Evolutionary conservation across 1,140 invertebrate genomes (phyloP), one percentile per base, ranked within the genome.

Genomic region (Sarcophaga bullata): DNA sequence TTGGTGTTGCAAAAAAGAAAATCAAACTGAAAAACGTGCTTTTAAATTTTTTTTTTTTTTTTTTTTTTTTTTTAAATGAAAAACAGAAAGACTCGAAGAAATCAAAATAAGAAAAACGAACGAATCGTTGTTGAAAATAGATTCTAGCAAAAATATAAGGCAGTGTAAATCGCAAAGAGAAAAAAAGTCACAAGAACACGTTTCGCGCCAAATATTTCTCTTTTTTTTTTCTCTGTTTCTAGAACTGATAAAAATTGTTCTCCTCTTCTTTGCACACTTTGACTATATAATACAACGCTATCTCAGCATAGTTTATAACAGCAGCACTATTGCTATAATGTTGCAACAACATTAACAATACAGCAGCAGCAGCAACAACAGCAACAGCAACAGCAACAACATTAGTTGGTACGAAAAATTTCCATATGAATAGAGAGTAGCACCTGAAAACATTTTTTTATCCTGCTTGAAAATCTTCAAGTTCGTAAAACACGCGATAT

Each of bases 151-250:
- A 15, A 78, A 78, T 78, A 78, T 78, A 78, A 78, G n/a, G 0
- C 62, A 72, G 37, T 25, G 37, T 9, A 3, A 25, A 8, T 9
- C n/a, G 37, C 62, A 72, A 72, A 8, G 19, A 78, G 8, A 73
- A 47, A 73, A 73, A 73, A 49, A 78, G 75, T 78, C 48, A 78
- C 75, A 78, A 78, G 75, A 78, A 78, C 75, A 78, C 75, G 75
- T 78, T 78, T 78, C 75, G 75, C 75, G 75, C 75, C 75, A 78
- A 78, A 78, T 78, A 78, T 78, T 78, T n/a, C n/a, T n/a, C n/a
- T n/a, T n/a, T n/a, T n/a, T n/a, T n/a, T n/a, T n/a, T 78, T 78
- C 50, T 78, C 52, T 37, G 1, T 2, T 78, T 78, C 75, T 50
- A 52, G 75, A 78, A 78, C 75, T 50, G 75, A 78, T 78, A 78